Evolutionary conservation across 2,888 invertebrate species (phyloP).

Genomic region (Meganola albula): DNA sequence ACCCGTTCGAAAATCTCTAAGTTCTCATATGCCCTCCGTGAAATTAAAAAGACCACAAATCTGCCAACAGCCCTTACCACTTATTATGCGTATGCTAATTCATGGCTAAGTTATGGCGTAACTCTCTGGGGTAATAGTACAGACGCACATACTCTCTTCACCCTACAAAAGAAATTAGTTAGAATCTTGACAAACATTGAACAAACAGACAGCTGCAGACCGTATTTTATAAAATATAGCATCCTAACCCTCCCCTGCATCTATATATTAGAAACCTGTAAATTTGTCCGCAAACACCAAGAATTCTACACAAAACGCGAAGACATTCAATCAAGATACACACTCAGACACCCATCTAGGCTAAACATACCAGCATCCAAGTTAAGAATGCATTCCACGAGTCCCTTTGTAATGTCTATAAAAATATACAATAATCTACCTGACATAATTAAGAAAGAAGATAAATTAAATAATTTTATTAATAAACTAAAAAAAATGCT

Average conservation of each 20-base stretch:
- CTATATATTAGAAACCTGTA: not conserved
- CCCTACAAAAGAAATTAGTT: not conserved
- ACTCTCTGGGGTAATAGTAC: not conserved
- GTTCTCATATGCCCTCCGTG: slow-evolving; percentile 11
- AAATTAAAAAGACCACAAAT: slow-evolving; percentile 10
- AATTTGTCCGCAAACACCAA: not conserved
- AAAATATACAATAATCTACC: no score
- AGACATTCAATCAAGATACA: no score
- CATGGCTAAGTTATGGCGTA: slow-evolving; percentile 6
- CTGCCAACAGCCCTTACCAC: slow-evolving; percentile 8
- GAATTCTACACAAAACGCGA: no score
- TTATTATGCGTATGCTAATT: slow-evolving; percentile 11
- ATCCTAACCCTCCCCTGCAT: not conserved
- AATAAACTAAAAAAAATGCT: no score
- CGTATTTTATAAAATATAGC: not conserved
- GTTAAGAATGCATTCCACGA: no score
- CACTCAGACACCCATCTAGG: no score
- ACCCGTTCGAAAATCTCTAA: slow-evolving; percentile 9
- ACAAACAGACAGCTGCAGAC: not conserved
- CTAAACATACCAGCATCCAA: no score
- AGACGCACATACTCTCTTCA: not conserved
- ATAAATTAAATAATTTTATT: no score
- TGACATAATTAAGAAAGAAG: no score
- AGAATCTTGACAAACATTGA: not conserved
- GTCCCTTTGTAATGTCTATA: no score